Evolutionary conservation across 2,888 invertebrate species (phyloP), one percentile per base, ranked within the genome.

Genomic region (Amblyjoppa proteus): DNA sequence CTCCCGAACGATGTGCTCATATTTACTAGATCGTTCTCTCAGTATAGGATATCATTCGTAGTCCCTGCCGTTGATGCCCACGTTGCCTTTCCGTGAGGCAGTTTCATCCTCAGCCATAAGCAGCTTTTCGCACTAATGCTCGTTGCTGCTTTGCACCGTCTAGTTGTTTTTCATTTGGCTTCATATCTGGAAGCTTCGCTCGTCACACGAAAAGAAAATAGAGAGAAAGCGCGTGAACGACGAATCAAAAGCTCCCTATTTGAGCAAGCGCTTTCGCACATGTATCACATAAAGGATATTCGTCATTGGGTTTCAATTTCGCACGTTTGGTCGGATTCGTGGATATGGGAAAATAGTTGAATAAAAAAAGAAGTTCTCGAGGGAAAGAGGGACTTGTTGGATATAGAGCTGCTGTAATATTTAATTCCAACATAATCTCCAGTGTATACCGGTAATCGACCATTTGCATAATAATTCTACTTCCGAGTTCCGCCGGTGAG

Each of bases 101-200:
- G 66, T 74, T 45, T 31, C 66, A 31, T 73, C n/a, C 34, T 34
- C 51, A 28, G 7, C 68, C 53, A 20, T 84, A 80, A 84, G 87
- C 87, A 69, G 82, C 84, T 87, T 87, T 84, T 68, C 68, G 69
- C 80, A 79, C 82, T 80, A 73, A 82, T 84, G 73, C 56, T 80
- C 77, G 77, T 80, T 74, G 70, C 69, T 70, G 31, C 66, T 25
- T 74, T 28, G 53, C 28, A 34, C 51, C 38, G 34, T 68, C n/a
- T 13, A 28, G n/a, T 31, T 71, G 16, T 64, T 31, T 38, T 45
- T 16, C 31, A 28, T 34, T 61, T 53, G 69, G 41, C 68, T 78
- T 53, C n/a, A 38, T 13, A 45, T 53, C 56, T 69, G 2, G 31
- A 16, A 76, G 49, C 13, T 28, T 4, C 31, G 11, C 4, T 20